These are phyloP conservation scores for Antennarius striatus DNA, from an alignment of 2,113 vertebrate genomes.

Conservation along the genomic window DNA sequence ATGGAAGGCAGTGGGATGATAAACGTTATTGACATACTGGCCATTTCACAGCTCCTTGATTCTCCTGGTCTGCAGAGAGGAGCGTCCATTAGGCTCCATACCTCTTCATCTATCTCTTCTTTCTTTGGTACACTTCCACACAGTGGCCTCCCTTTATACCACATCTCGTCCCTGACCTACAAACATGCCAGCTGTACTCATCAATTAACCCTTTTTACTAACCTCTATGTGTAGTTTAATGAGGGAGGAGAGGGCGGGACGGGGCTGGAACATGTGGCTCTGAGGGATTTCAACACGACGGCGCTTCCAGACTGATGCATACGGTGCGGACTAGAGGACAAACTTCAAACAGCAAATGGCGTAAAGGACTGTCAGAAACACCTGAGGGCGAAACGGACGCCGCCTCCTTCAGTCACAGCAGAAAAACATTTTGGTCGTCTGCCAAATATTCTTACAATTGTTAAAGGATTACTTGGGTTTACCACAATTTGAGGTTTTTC, in stretches of 20 bases:
- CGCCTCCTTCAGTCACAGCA: conserved; percentile 1
- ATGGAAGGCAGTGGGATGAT: not conserved
- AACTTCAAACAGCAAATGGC: conserved; percentile 35
- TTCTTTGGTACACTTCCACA: conserved; percentile 16
- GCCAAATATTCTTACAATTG: conserved; percentile 13
- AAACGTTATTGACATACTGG: conserved; percentile 31
- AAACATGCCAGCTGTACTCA: conserved; percentile 55
- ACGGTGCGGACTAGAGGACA: conserved; percentile 9
- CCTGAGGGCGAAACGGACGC: conserved; percentile 29
- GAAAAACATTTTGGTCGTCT: conserved; percentile 15
- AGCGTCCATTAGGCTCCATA: conserved; percentile 43
- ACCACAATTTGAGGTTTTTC: not conserved
- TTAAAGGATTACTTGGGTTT: conserved; percentile 5
- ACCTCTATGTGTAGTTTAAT: conserved; percentile 62
- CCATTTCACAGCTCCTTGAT: conserved; percentile 62
- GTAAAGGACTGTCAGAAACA: conserved; percentile 38
- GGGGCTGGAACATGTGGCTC: conserved; percentile 25
- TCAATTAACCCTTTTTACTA: conserved; percentile 65
- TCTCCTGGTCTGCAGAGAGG: conserved; percentile 56
- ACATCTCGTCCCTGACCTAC: conserved; percentile 39
- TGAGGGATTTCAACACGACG: conserved; percentile 15
- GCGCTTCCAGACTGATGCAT: conserved; percentile 14
- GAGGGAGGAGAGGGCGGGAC: conserved; percentile 23
- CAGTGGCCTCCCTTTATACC: conserved; percentile 35
- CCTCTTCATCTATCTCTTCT: conserved; percentile 37